Base-by-base conservation (phyloP, 2,797 vertebrate species). In the Etheostoma nigrum region DNA sequence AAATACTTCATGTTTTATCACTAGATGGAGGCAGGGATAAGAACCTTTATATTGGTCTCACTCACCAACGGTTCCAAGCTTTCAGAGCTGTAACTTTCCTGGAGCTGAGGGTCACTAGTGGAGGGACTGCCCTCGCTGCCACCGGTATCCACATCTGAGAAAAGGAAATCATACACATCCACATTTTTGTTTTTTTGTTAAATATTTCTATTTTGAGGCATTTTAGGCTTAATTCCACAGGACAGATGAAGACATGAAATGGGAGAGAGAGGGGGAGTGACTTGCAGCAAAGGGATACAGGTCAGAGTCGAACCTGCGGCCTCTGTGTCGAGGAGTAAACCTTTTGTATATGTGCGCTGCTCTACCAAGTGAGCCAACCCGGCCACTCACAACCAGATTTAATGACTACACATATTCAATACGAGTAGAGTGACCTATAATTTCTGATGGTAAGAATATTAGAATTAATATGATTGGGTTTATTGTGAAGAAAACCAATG, bases 31-130 rank as follows among this genome's bases (percentile, higher is more conserved):
- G 1, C 14, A 14, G 15, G 12, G 2, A n/a, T 66, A 9, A n/a
- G 11, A 66, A 61, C 0, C 2, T 33, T 53, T 14, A 18, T 14
- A 48, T 19, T 1, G 0, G 11, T 18, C 6, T 84, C 52, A 89
- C 94, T n/a, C 88, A 97, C 97, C 7, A 70, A 89, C 65, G 88
- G 86, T 3, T 89, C 92, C 64, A 76, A 67, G 75, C 92, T 90
- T 65, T 95, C 94, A 0, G 55, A 54, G 66, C 58, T 61, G 5
- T 53, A 65, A 4, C 47, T 14, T 1, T 95, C 93, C 14, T 85
- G 84, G 9, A 80, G 78, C 10, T 83, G 91, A 11, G 66, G 73
- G n/a, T 96, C 95, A 2, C 84, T 78, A 42, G 67, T 64, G 21
- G 21, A 7, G 1, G 4, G 81, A 11, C 72, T 62, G 61, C 74